Percentiles rank a stretch among this genome's conserved stretches.
These are phyloP conservation scores for Protonibea diacanthus DNA, from an alignment of 2,797 vertebrate genomes.

Conservation along the genomic window DNA sequence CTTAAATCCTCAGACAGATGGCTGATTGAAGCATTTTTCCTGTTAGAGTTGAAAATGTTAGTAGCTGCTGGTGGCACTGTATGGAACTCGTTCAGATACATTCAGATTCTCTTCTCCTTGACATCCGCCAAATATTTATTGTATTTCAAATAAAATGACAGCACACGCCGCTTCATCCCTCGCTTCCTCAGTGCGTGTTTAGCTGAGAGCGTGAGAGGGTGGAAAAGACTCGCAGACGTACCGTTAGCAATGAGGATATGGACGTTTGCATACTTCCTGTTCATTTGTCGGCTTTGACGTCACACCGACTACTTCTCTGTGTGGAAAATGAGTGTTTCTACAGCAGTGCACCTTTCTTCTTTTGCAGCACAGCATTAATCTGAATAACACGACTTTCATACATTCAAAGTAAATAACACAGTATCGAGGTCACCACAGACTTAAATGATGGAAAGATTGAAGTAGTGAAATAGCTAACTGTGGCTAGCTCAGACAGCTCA, in stretches of 20 bases:
- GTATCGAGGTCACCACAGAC: too few relatives aligned
- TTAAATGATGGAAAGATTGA: too few relatives aligned
- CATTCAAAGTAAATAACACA: not conserved
- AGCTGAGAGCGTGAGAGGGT: conserved; percentile 35
- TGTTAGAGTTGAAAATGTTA: not conserved
- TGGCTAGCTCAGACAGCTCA: too few relatives aligned
- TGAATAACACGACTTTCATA: not conserved
- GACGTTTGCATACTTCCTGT: conserved; percentile 50
- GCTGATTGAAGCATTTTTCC: not conserved
- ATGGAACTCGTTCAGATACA: too few relatives aligned
- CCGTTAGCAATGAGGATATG: too few relatives aligned
- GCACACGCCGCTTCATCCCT: not conserved
- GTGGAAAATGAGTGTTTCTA: conserved; percentile 37
- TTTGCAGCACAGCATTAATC: not conserved
- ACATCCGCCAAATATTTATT: conserved; percentile 40
- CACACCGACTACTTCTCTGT: conserved; percentile 24
- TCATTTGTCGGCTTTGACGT: conserved; percentile 45
- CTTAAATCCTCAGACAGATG: not conserved
- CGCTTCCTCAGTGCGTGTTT: conserved; percentile 10
- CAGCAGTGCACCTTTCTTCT: conserved; percentile 12
- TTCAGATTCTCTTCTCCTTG: too few relatives aligned
- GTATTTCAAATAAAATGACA: conserved; percentile 29
- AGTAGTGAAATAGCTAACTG: too few relatives aligned
- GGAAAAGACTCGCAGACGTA: conserved; percentile 51
- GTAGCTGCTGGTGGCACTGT: not conserved